These are phyloP conservation scores for Anolis sagrei DNA, from an alignment of 2,113 vertebrate species.

Conservation along the genomic window DNA sequence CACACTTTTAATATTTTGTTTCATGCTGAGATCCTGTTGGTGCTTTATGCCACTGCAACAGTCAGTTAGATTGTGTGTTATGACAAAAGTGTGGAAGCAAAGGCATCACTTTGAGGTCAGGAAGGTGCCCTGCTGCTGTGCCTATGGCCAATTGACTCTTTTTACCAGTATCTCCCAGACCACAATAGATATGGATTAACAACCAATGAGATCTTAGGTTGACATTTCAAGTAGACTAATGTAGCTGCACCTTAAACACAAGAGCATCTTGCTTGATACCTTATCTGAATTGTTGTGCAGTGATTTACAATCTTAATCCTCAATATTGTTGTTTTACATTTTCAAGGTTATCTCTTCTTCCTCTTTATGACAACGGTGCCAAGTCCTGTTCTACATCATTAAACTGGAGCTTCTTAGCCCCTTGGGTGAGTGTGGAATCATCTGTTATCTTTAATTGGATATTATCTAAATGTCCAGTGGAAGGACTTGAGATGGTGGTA, in stretches of 20 bases:
- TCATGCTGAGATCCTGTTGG: background rate
- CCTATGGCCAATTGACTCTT: too few relatives aligned
- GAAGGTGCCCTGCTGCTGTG: too few relatives aligned
- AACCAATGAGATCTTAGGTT: background rate
- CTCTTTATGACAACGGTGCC: background rate
- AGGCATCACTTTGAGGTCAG: too few relatives aligned
- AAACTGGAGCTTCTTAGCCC: constrained; percentile 28
- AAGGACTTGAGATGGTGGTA: background rate
- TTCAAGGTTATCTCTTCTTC: constrained; percentile 10
- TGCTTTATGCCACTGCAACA: too few relatives aligned
- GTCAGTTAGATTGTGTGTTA: too few relatives aligned
- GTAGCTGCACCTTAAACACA: background rate
- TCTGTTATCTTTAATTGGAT: background rate
- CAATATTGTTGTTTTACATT: background rate
- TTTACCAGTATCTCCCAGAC: too few relatives aligned
- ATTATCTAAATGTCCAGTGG: too few relatives aligned
- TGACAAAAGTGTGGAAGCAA: too few relatives aligned
- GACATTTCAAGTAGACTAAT: background rate
- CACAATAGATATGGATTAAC: too few relatives aligned
- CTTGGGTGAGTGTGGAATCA: constrained; percentile 7
- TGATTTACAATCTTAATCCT: background rate
- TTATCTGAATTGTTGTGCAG: background rate
- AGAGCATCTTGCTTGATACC: background rate
- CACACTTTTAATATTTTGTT: background rate
- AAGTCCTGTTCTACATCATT: background rate